Evolutionary conservation across 2,113 vertebrate genomes (phyloP), one percentile per base, ranked within the genome.

Genomic region (Chrysemys picta): DNA sequence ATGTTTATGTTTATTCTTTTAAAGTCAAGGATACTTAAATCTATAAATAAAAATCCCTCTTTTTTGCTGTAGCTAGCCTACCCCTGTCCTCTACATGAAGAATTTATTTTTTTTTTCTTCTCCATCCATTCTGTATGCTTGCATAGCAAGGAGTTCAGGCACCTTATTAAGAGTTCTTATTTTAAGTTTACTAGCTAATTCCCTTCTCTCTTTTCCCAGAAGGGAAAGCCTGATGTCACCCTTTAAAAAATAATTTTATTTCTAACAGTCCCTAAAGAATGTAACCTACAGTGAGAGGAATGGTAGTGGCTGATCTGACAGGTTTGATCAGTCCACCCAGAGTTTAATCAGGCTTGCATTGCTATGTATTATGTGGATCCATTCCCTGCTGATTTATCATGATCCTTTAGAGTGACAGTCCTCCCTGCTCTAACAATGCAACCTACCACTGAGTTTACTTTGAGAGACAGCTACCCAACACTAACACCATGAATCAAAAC

Each of bases 161-260:
- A 93, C 88, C 93, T 83, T 62, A 62, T 62, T 88, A 49, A 84
- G 53, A 90, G 8, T 22, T 90, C 21, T 11, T 52, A 5, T 89
- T 95, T 93, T 62, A 78, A 92, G 82, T 45, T 84, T 62, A 87
- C 80, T 83, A 87, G 82, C 31, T 25, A 87, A 94, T 76, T 24
- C 10, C 4, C 82, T 52, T 53, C 53, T 90, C 27, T 42, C 27
- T 91, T 81, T 93, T 59, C 86, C 78, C 62, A 82, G 5, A 4
- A 78, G 80, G 90, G 49, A 84, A 56, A 50, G 27, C 80, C 82
- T 69, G 47, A 82, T 87, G 79, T 24, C 4, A 75, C 59, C 21
- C 83, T 93, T 89, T 86, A 47, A 95, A 90, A 90, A 87, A 57
- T 13, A 50, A 50, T 50, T 50, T 50, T 50, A 50, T 50, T 50